phyloP scores from a whole-genome alignment of 2,888 invertebrate species.

The Neria commutata region DNA sequence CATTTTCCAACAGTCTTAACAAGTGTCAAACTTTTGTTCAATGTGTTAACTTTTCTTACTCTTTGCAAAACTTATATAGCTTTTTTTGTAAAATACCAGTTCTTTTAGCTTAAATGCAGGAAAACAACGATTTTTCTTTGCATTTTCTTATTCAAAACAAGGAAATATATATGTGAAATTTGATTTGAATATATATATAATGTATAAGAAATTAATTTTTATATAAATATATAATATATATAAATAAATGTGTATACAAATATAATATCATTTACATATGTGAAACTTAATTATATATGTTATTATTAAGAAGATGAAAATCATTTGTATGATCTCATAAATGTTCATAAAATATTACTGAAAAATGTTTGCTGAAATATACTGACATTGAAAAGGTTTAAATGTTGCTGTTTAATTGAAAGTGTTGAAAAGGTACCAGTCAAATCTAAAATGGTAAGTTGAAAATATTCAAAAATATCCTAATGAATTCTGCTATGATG shows the following conservation, averaged over 20 bases:
- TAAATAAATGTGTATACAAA: conserved; percentile 23
- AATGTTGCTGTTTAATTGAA: too few relatives aligned
- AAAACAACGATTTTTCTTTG: background rate
- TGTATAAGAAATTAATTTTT: background rate
- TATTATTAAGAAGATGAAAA: conserved; percentile 26
- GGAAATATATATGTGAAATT: background rate
- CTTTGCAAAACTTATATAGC: too few relatives aligned
- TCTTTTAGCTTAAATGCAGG: too few relatives aligned
- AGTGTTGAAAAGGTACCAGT: too few relatives aligned
- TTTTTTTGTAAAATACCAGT: too few relatives aligned
- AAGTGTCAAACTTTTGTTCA: too few relatives aligned
- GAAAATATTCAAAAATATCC: too few relatives aligned
- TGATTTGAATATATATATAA: background rate
- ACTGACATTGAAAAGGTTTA: conserved; percentile 25
- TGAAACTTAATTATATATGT: conserved; percentile 27
- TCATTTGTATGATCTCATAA: conserved; percentile 59
- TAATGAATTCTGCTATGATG: too few relatives aligned
- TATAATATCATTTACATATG: conserved; percentile 31
- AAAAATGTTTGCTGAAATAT: conserved; percentile 37
- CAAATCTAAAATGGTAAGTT: too few relatives aligned
- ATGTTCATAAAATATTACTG: conserved; percentile 59
- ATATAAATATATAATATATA: conserved; percentile 26
- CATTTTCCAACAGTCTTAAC: too few relatives aligned
- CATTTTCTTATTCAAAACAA: background rate
- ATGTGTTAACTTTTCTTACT: too few relatives aligned